Evolutionary conservation across 2,797 vertebrate genomes (phyloP).

Genomic region (Momotus momota): DNA sequence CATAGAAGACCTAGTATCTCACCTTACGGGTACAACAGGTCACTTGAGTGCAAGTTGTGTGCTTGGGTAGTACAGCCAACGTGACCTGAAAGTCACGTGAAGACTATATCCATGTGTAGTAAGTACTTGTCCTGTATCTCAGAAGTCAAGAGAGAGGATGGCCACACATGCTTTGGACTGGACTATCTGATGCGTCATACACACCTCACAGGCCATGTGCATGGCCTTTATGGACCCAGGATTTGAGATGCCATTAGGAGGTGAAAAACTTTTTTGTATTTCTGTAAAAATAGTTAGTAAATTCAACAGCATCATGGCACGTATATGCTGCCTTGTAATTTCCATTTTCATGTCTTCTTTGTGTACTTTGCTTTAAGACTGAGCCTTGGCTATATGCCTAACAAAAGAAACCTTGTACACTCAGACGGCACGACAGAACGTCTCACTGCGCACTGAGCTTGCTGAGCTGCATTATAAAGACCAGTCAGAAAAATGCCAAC

Average conservation of each 20-base stretch:
- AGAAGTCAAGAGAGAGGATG: not conserved
- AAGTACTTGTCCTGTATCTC: not conserved
- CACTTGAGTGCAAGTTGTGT: not conserved
- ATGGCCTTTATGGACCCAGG: not conserved
- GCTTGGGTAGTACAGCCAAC: not conserved
- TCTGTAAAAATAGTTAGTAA: not conserved
- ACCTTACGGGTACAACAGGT: not conserved
- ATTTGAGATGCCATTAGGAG: not conserved
- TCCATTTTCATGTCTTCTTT: not conserved
- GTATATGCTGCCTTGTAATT: not conserved
- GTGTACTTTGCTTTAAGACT: not conserved
- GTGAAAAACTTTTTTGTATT: not conserved
- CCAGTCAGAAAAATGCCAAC: not conserved
- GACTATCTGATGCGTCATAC: not conserved
- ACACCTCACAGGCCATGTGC: not conserved
- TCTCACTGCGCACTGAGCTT: not conserved
- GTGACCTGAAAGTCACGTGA: not conserved
- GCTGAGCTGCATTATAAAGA: not conserved
- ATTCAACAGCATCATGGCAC: not conserved
- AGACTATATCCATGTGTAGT: not conserved
- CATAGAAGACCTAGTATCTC: rapidly evolving
- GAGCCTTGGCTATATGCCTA: not conserved
- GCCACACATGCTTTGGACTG: not conserved
- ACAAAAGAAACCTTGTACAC: not conserved
- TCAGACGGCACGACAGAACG: not conserved